These are phyloP conservation scores for Linyphia triangularis DNA, from an alignment of 2,888 invertebrate genomes.

Conservation along the genomic window DNA sequence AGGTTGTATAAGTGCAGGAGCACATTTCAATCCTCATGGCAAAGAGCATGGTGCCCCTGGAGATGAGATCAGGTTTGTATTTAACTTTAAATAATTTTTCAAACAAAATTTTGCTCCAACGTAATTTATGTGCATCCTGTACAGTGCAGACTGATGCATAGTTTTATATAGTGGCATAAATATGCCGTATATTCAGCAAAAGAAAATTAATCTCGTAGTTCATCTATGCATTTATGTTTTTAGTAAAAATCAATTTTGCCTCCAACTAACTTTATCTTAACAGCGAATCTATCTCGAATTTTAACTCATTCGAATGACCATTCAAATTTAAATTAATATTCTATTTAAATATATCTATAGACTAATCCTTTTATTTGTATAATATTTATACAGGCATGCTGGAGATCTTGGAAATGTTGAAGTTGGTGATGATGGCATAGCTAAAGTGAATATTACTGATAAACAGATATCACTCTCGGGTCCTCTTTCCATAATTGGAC, in stretches of 20 bases:
- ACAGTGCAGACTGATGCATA: too few relatives aligned
- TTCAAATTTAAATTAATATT: too few relatives aligned
- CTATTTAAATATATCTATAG: neutral
- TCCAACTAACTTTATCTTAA: too few relatives aligned
- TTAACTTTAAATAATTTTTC: neutral
- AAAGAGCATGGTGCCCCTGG: slow-evolving; percentile 91
- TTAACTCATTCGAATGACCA: too few relatives aligned
- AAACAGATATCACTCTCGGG: slow-evolving; percentile 85
- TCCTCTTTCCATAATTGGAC: slow-evolving; percentile 88
- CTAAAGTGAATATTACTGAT: slow-evolving; percentile 85
- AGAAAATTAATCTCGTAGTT: too few relatives aligned
- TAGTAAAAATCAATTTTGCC: too few relatives aligned
- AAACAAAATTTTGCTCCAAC: too few relatives aligned
- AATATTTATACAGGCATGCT: slow-evolving; percentile 58
- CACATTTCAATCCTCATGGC: slow-evolving; percentile 93
- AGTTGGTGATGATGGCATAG: slow-evolving; percentile 84
- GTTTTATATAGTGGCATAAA: too few relatives aligned
- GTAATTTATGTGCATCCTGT: too few relatives aligned
- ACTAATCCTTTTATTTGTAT: neutral
- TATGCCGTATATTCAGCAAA: too few relatives aligned
- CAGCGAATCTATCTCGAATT: too few relatives aligned
- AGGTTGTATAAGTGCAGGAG: slow-evolving; percentile 93
- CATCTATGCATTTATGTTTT: too few relatives aligned
- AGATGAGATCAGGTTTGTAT: slow-evolving; percentile 81
- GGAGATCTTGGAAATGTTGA: slow-evolving; percentile 87